A percentile compares a stretch with the other conserved stretches of the same genome.
Evolutionary conservation across 2,888 invertebrate genomes (phyloP).

Genomic region (Nezara viridula): DNA sequence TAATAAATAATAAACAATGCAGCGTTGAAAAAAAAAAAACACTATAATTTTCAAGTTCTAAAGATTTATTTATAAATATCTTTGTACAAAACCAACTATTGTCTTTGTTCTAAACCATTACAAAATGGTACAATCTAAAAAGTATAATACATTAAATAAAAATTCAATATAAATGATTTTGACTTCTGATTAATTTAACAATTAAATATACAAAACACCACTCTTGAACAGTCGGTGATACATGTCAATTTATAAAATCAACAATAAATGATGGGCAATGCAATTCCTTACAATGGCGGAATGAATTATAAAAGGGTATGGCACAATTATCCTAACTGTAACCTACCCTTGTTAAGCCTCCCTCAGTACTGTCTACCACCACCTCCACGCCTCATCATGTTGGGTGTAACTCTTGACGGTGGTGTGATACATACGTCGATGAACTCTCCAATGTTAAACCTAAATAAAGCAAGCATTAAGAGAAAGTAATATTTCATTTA

Average conservation of each 20-base stretch:
- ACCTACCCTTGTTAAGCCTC: constrained; percentile 56
- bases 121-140: background rate
- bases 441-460: constrained; percentile 96
- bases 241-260: background rate
- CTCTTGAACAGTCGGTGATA: background rate
- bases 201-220: background rate
- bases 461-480: constrained; percentile 67
- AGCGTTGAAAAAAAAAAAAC: background rate
- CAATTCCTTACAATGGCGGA: background rate
- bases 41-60: background rate
- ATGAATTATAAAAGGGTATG: constrained; percentile 7
- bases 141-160: background rate
- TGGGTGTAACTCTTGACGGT: constrained; percentile 83
- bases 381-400: constrained; percentile 74
- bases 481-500: constrained; percentile 59
- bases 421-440: constrained; percentile 87
- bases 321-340: constrained; percentile 25
- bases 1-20: background rate
- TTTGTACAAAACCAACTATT: background rate
- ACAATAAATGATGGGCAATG: background rate
- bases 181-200: background rate
- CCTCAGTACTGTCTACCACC: constrained; percentile 62
- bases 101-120: background rate
- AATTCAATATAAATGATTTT: background rate
- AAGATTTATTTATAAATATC: background rate